A percentile compares a stretch with the other conserved stretches of the same genome.
Evolutionary conservation across 2,113 vertebrate species (phyloP).

Genomic region (Cairina moschata): DNA sequence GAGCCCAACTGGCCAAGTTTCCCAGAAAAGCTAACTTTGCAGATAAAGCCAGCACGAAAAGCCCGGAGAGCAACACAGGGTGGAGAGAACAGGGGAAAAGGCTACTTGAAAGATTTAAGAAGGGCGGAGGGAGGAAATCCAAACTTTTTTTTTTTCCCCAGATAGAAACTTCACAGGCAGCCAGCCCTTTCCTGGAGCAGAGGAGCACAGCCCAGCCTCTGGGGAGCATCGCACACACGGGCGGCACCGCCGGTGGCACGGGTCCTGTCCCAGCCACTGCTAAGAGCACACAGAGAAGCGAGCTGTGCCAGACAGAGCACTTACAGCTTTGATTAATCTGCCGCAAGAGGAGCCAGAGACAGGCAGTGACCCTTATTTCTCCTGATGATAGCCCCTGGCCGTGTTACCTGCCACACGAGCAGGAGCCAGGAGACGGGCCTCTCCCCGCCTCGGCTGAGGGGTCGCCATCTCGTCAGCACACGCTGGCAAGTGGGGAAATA

Average conservation of each 20-base stretch:
- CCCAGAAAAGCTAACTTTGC: neutral
- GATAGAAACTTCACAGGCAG: neutral
- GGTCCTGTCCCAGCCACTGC: neutral
- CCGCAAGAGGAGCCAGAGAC: too few species aligned
- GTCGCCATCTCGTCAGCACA: neutral
- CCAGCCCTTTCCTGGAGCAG: neutral
- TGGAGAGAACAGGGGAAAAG: neutral
- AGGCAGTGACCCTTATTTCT: neutral
- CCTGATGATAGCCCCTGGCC: neutral
- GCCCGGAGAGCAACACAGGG: neutral
- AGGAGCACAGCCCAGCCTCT: neutral
- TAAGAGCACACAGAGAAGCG: neutral
- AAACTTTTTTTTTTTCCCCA: neutral
- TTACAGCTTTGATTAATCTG: neutral
- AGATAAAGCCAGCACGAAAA: neutral
- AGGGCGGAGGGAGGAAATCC: constrained; percentile 7
- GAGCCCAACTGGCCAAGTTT: neutral
- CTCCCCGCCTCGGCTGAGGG: neutral
- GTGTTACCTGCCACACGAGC: neutral
- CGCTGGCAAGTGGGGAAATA: neutral
- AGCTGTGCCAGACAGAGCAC: neutral
- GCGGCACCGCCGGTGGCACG: neutral
- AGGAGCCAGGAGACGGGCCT: neutral
- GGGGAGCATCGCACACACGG: rapidly evolving
- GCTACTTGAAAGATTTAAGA: neutral